These are phyloP conservation scores for Brevipalpus yothersi DNA, from an alignment of 1,140 invertebrate genomes.

Conservation along the genomic window DNA sequence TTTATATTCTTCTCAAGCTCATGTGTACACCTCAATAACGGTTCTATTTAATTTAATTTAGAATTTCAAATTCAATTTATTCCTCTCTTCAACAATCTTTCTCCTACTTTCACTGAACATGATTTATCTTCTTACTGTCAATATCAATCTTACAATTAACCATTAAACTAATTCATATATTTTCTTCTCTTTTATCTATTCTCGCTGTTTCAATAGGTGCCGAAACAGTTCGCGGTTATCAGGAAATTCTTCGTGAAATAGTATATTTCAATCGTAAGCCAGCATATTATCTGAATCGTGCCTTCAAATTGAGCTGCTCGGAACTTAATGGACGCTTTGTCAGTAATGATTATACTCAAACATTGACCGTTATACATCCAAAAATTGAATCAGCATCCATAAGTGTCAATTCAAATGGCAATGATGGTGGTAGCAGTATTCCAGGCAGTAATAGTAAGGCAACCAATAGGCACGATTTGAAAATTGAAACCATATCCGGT, in stretches of 20 bases:
- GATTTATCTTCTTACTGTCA: too few species aligned
- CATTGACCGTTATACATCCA: conserved; percentile 52
- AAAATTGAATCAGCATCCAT: conserved; percentile 3
- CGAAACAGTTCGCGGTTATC: conserved; percentile 58
- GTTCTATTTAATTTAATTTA: too few species aligned
- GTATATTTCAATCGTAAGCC: conserved; percentile 80
- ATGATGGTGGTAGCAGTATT: background rate
- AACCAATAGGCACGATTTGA: background rate
- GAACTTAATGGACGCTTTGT: conserved; percentile 73
- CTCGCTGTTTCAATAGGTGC: conserved; percentile 26
- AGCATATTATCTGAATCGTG: conserved; percentile 73
- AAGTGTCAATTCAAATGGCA: background rate
- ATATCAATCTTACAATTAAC: too few species aligned
- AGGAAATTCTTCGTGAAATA: conserved; percentile 37
- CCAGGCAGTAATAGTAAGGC: background rate
- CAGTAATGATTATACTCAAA: conserved; percentile 79
- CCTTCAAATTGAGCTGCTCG: conserved; percentile 78
- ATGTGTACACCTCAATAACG: too few species aligned
- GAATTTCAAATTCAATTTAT: too few species aligned
- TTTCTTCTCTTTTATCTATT: background rate
- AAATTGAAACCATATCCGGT: background rate
- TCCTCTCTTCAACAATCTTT: too few species aligned
- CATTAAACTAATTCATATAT: too few species aligned
- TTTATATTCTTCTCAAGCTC: too few species aligned
- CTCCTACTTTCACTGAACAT: too few species aligned